Evolutionary conservation across 2,888 invertebrate genomes (phyloP), one percentile per base, ranked within the genome.

Genomic region (Tinea pellionella): DNA sequence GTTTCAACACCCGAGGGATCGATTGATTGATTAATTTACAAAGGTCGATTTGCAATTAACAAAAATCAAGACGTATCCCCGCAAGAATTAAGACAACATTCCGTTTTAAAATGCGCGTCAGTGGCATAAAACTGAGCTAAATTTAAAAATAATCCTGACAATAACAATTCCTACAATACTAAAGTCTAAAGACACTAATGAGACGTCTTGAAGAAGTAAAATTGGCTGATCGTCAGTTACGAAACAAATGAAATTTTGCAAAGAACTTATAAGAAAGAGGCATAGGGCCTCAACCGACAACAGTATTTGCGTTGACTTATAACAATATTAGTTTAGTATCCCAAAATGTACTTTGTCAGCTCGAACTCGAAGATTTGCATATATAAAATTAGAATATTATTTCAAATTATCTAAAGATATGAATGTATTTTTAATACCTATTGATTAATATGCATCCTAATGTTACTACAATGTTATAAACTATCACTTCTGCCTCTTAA

Each of bases 101-200:
- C 37, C 37, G 9, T 37, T 37, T 37, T 37, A 37, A 37, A 7
- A n/a, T 47, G 8, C 47, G 47, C 47, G 47, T 47, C 47, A 47
- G 47, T 47, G 4, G 47, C 47, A 47, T 47, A 47, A 57, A 57
- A 57, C 57, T 7, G 16, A 42, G 41, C n/a, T 4, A 19, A 42
- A 43, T 65, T 55, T 70, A 70, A 73, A 82, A 78, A 81, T 75
- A 80, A 73, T 74, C 65, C 65, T 71, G 72, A 68, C 70, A 77
- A 74, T 73, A 77, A 77, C 74, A 75, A 71, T 76, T 68, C 69
- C 69, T 71, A 72, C 66, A 70, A 73, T 75, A 74, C 77, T 71
- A 75, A 72, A 77, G 75, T 74, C 77, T 71, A 75, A 72, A 77
- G 75, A 75, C 77, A 73, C 74, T 80, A 80, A 81, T 80, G 77